Evolutionary conservation across 2,797 vertebrate species (phyloP).

Genomic region (Pipistrellus pipistrellus): DNA sequence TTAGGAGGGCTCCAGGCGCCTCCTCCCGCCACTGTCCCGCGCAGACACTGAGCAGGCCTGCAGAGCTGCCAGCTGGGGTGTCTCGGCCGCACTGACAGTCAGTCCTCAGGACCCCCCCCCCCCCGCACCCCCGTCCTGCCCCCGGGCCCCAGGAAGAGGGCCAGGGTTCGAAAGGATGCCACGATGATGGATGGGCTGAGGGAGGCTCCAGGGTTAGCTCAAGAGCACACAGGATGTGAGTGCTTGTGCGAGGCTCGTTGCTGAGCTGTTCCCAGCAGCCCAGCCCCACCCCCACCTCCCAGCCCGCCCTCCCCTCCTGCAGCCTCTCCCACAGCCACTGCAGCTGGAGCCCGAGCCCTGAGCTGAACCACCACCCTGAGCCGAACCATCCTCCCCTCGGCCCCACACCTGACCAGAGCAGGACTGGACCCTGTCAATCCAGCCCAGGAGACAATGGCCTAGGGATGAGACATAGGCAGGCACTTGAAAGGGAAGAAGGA

Average conservation of each 20-base stretch:
- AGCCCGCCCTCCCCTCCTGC: background rate
- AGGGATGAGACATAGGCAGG: background rate
- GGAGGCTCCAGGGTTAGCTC: slow-evolving; percentile 59
- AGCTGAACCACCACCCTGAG: background rate
- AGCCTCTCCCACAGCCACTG: slow-evolving; percentile 36
- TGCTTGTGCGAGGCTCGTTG: slow-evolving; percentile 74
- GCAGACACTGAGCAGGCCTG: slow-evolving; percentile 76
- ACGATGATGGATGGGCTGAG: slow-evolving; percentile 85
- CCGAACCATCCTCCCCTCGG: background rate
- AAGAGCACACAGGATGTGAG: slow-evolving; percentile 88
- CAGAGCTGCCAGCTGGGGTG: slow-evolving; percentile 86
- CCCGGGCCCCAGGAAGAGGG: slow-evolving; percentile 64
- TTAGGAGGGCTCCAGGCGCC: slow-evolving; percentile 62
- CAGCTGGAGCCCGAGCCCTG: background rate
- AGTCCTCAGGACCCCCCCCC: slow-evolving; percentile 59
- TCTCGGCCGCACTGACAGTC: slow-evolving; percentile 80
- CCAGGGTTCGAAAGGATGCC: slow-evolving; percentile 52
- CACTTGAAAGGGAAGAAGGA: background rate
- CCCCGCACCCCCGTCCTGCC: background rate
- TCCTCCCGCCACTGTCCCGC: background rate
- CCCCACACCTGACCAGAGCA: background rate
- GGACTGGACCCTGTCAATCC: background rate
- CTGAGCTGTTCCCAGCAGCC: slow-evolving; percentile 75
- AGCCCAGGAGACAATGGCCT: background rate
- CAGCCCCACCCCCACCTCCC: background rate